Conservation (phyloP, 35 echinoderm and acorn worm species). For the Hemicentrotus pulcherrimus region DNA sequence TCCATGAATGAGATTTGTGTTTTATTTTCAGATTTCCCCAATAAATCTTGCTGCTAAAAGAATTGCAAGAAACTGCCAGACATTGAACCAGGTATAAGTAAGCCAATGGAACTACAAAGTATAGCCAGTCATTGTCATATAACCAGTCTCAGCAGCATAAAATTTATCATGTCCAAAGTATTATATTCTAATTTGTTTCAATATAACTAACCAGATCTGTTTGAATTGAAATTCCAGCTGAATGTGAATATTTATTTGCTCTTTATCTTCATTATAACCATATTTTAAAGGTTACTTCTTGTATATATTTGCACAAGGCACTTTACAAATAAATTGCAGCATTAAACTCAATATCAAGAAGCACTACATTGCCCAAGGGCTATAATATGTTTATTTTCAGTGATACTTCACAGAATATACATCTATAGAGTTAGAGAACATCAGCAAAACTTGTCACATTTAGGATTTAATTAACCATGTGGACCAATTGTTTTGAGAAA, state of each 20-base stretch:
- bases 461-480: neutral
- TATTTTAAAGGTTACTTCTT: neutral
- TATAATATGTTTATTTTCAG: neutral
- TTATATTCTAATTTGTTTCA: too few relatives aligned
- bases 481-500: neutral
- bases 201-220: too few relatives aligned
- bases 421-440: neutral
- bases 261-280: neutral
- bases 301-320: neutral
- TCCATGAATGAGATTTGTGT: neutral
- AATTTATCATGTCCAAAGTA: too few relatives aligned
- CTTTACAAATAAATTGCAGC: conserved; percentile 13
- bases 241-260: neutral
- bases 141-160: too few relatives aligned
- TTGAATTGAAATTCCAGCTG: neutral
- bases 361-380: neutral
- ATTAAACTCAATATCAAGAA: conserved; percentile 14
- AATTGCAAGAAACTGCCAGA: too few relatives aligned
- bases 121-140: too few relatives aligned
- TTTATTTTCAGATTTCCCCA: too few relatives aligned
- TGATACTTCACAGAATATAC: neutral
- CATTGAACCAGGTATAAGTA: too few relatives aligned
- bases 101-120: too few relatives aligned
- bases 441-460: neutral
- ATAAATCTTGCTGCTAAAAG: too few relatives aligned